Conservation (phyloP, 2,797 vertebrate genomes). For the Spizella passerina region DNA sequence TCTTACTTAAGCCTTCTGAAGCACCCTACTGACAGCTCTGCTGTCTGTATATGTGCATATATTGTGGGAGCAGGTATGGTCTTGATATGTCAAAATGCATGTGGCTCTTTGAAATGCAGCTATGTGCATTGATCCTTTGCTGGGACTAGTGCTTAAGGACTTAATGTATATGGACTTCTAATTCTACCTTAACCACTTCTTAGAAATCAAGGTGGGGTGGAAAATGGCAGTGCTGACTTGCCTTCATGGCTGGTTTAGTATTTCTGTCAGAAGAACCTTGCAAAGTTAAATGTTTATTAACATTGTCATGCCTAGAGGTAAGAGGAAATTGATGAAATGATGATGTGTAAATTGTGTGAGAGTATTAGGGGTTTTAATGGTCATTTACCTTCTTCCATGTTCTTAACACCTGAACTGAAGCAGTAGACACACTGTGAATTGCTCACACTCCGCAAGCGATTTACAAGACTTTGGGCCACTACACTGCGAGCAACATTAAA, state of each 20-base stretch:
- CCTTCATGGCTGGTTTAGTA: not conserved
- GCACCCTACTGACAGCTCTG: not conserved
- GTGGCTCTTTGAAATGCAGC: not conserved
- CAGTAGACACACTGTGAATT: not conserved
- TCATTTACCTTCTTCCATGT: not conserved
- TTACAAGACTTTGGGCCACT: not conserved
- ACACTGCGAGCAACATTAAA: rapidly evolving
- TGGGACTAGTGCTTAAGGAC: not conserved
- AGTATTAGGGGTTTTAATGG: not conserved
- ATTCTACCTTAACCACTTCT: not conserved
- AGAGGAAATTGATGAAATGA: not conserved
- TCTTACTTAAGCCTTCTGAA: not conserved
- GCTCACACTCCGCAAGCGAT: not conserved
- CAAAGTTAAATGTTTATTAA: not conserved
- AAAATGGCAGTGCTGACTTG: not conserved
- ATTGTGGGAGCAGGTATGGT: not conserved
- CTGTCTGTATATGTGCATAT: not conserved
- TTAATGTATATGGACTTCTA: not conserved
- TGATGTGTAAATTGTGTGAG: not conserved
- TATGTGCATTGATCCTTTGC: not conserved
- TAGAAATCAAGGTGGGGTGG: not conserved
- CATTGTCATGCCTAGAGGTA: not conserved
- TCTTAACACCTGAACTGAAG: not conserved
- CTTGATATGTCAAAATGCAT: not conserved
- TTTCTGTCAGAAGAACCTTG: not conserved